Evolutionary conservation across 2,797 vertebrate genomes (phyloP).

Genomic region (Eulemur rubriventer): DNA sequence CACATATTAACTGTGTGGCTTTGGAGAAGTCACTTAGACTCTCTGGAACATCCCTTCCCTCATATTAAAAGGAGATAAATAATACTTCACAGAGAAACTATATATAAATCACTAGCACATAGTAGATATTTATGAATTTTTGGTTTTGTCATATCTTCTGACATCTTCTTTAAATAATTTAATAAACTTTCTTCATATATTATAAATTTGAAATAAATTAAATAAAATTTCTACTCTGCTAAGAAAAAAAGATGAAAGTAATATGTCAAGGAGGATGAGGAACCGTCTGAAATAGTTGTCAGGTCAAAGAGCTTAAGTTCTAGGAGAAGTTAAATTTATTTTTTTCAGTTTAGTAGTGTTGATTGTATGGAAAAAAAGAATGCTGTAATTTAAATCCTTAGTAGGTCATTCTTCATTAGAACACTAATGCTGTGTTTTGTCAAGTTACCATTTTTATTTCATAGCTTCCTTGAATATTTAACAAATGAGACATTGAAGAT

Average conservation of each 20-base stretch:
- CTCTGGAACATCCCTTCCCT: accelerated
- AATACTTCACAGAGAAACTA: not conserved
- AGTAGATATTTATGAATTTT: not conserved
- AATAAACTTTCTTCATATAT: not conserved
- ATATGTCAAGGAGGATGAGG: not conserved
- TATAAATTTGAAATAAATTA: not conserved
- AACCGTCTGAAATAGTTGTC: not conserved
- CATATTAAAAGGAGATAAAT: not conserved
- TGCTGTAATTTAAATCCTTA: not conserved
- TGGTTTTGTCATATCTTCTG: not conserved
- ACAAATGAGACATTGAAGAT: not conserved
- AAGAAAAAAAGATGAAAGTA: not conserved
- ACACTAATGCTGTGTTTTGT: not conserved
- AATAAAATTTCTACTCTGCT: not conserved
- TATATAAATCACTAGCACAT: not conserved
- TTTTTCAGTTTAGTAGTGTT: not conserved
- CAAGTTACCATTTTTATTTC: slow-evolving; percentile 26
- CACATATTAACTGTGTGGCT: not conserved
- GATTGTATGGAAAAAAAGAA: not conserved
- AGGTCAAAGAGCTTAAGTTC: not conserved
- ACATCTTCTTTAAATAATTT: not conserved
- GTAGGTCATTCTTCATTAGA: not conserved
- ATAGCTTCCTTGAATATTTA: slow-evolving; percentile 54
- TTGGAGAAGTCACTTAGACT: not conserved
- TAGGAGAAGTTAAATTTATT: not conserved